Evolutionary conservation across 2,888 invertebrate genomes (phyloP).

Genomic region (Caenorhabditis zanzibari): DNA sequence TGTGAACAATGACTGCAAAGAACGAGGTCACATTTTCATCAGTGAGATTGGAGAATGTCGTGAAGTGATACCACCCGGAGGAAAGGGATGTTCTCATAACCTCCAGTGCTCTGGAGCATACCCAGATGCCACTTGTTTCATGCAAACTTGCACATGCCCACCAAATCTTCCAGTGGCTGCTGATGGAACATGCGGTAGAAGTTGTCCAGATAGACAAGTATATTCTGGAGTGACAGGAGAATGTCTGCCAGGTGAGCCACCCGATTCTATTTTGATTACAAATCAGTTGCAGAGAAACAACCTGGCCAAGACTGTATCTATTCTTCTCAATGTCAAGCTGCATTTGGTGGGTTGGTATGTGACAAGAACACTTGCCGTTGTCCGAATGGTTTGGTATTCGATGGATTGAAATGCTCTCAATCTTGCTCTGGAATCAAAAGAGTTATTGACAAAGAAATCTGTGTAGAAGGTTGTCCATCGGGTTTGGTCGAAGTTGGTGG

Average conservation of each 20-base stretch:
- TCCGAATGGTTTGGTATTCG: slow-evolving; percentile 75
- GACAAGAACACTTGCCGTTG: slow-evolving; percentile 77
- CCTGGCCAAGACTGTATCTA: slow-evolving; percentile 83
- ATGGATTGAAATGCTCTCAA: slow-evolving; percentile 73
- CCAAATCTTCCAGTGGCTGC: slow-evolving; percentile 79
- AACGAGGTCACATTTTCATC: slow-evolving; percentile 83
- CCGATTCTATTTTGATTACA: neutral
- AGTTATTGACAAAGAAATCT: slow-evolving; percentile 78
- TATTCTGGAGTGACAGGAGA: slow-evolving; percentile 82
- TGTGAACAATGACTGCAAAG: slow-evolving; percentile 81
- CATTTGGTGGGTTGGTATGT: slow-evolving; percentile 80
- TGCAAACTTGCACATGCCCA: slow-evolving; percentile 82
- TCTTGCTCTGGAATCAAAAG: slow-evolving; percentile 74
- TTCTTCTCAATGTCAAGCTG: slow-evolving; percentile 82
- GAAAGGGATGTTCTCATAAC: slow-evolving; percentile 81
- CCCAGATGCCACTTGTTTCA: slow-evolving; percentile 73
- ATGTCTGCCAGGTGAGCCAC: slow-evolving; percentile 83
- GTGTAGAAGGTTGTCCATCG: slow-evolving; percentile 78
- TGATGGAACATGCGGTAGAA: slow-evolving; percentile 83
- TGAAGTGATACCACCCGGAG: slow-evolving; percentile 82
- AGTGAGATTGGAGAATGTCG: slow-evolving; percentile 83
- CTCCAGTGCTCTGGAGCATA: slow-evolving; percentile 82
- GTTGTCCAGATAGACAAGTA: slow-evolving; percentile 78
- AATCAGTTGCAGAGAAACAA: slow-evolving; percentile 77
- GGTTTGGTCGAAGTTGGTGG: slow-evolving; percentile 82